Evolutionary conservation across 2,797 vertebrate species (phyloP), one percentile per base, ranked within the genome.

Genomic region (Girardinus metallicus): DNA sequence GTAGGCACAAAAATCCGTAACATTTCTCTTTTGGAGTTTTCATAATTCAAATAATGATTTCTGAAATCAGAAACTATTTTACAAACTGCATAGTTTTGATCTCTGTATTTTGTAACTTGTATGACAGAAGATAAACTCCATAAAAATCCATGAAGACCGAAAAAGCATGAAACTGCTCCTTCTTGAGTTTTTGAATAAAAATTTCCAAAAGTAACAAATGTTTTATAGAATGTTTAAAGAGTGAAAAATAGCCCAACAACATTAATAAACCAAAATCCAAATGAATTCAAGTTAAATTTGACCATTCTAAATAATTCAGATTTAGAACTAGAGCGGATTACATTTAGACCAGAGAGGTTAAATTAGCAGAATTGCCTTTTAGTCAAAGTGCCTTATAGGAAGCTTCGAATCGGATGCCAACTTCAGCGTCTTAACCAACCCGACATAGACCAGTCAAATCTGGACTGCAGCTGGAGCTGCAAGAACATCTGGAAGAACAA

Each of bases 361-460:
- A 66, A 23, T 39, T 23, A 39, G 39, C 66, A 43, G 36, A 68
- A 68, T 68, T 11, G 64, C 64, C 36, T 21, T 43, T 43, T 43
- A 43, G 66, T 43, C 23, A 71, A 44, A 44, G 64, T 13, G 64
- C 64, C 1, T 21, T 41, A 13, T 2, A 4, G 9, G 26, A 16
- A 44, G 11, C 39, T 4, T 0, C 26, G 26, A 71, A 71, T 71
- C 68, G 68, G 41, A 71, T 0, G 41, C 41, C 8, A 29, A 71
- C 83, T 86, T 83, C 83, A 90, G 87, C 86, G 90, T 85, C 80
- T 41, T 41, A 23, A 68, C 68, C 82, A 83, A 86, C 78, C 89
- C 85, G 91, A 90, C 83, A 66, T 51, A 86, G 87, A 94, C 92
- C 93, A 90, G 93, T 90, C 88, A 79, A 53, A 94, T 93, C 94